phyloP scores from a whole-genome alignment of 2,797 vertebrate species.

The Smutsia gigantea region DNA sequence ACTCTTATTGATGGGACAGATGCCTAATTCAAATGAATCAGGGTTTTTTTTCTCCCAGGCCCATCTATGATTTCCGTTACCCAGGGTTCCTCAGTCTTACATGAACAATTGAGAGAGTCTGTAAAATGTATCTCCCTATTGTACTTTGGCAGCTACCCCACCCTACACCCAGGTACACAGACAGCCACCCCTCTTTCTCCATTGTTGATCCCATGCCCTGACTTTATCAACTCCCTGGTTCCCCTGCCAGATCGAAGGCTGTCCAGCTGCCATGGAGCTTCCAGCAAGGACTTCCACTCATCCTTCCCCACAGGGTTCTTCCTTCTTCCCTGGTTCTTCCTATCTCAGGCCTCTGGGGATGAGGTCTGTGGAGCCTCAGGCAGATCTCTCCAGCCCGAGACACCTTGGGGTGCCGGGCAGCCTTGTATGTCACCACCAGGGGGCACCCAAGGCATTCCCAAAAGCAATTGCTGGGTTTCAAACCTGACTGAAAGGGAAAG shows the following conservation, averaged over 20 bases:
- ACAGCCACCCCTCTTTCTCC: neutral
- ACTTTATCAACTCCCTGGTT: neutral
- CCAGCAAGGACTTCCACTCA: conserved; percentile 49
- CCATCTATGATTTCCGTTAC: neutral
- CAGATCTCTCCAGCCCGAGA: neutral
- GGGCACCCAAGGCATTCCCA: conserved; percentile 53
- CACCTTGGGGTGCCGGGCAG: neutral
- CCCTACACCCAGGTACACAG: neutral
- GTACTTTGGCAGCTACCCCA: neutral
- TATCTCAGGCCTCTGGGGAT: neutral
- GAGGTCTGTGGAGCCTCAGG: neutral
- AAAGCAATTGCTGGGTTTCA: neutral
- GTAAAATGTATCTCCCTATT: neutral
- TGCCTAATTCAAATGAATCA: neutral
- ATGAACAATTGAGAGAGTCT: neutral
- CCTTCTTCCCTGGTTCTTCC: neutral
- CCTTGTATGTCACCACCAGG: conserved; percentile 42
- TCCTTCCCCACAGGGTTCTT: conserved; percentile 26
- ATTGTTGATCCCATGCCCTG: neutral
- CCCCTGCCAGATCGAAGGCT: conserved; percentile 18
- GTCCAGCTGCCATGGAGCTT: conserved; percentile 72
- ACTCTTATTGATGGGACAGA: neutral
- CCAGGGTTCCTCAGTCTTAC: neutral
- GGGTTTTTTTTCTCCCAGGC: neutral
- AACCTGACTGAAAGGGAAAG: too few relatives aligned